Base-by-base conservation (phyloP, 2,888 invertebrate genomes). In the Litoditis marina region DNA sequence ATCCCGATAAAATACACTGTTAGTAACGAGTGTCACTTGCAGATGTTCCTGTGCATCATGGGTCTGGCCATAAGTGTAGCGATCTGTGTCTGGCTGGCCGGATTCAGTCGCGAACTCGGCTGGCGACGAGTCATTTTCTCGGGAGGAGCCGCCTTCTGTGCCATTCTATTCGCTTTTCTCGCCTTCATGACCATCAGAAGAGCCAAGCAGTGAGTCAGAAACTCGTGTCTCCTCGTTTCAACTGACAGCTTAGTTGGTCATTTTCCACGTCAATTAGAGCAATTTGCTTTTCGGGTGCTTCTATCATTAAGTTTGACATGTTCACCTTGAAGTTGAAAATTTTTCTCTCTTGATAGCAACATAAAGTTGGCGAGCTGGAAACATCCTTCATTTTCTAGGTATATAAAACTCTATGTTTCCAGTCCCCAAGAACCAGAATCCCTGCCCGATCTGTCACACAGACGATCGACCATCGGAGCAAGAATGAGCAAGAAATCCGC, bases 21-120 rank as follows among this genome's bases (percentile, higher is more conserved):
- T n/a, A n/a, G n/a, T 2, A 25, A 25, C 22, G 8, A 44, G 8
- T 19, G n/a, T 8, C 19, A 6, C 27, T 71, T 75, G n/a, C 66
- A 78, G 75, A 57, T 78, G 16, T 72, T 78, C 51, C 67, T 78
- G 5, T 78, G 78, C 60, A 58, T 73, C 16, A 68, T 76, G 64
- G 78, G 78, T n/a, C 66, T 70, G 7, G 53, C 73, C n/a, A 71
- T 78, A 52, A 70, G 73, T 44, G 60, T 74, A 25, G 69, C 76
- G 8, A 76, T 78, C 36, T 71, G 74, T 49, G 57, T 76, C 28
- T 78, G 77, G 77, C 56, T 74, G 8, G 74, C 73, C 19, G 50
- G 66, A 7, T 77, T 78, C 68, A 65, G 66, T 42, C 60, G 67
- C 30, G 76, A 77, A 49, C 34, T 50, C 19, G 66, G 65, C 11